Base-by-base conservation (phyloP, 2,797 vertebrate species). In the Anabas testudineus region DNA sequence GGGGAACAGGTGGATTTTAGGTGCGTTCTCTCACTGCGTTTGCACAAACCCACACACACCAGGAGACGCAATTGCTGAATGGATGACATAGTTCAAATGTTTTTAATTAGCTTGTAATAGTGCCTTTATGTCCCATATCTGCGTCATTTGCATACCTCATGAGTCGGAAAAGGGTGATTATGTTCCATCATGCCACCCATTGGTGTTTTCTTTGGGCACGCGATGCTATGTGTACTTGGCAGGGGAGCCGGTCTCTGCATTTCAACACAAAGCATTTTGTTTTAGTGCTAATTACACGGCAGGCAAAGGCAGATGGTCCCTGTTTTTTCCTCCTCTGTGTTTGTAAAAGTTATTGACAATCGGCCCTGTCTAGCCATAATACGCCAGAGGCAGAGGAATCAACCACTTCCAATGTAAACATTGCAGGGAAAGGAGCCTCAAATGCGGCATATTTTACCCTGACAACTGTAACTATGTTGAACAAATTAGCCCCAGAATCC, bases 311-410 rank as follows among this genome's bases (percentile, higher is more conserved):
- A 89, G 84, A 88, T 85, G 76, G 76, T 79, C 55, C 71, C 48
- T 0, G 52, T 53, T 81, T 74, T 85, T 70, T 74, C 76, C 67
- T 57, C 72, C 65, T 42, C 74, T 80, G 82, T 74, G 86, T 26
- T 77, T 80, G 84, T 92, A 93, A 92, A 93, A 92, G 89, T 91
- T 92, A 91, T 89, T 92, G 93, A 93, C 93, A 92, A 84, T 85
- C 19, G 26, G 60, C 55, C 71, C 81, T 2, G 83, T 93, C 92
- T 92, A 91, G 92, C 90, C 93, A 90, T 90, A 92, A 93, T 87
- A 92, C 26, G 80, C 93, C 89, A n/a, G 67, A 59, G 90, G 92
- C 75, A 57, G 66, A 89, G 77, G 87, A 85, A 93, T 88, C 72
- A 71, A 47, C 58, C 80, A 34, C 79, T 85, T 93, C 90, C 91